These are phyloP conservation scores for Macrosiphum euphorbiae DNA, from an alignment of 2,888 invertebrate species.

Conservation along the genomic window DNA sequence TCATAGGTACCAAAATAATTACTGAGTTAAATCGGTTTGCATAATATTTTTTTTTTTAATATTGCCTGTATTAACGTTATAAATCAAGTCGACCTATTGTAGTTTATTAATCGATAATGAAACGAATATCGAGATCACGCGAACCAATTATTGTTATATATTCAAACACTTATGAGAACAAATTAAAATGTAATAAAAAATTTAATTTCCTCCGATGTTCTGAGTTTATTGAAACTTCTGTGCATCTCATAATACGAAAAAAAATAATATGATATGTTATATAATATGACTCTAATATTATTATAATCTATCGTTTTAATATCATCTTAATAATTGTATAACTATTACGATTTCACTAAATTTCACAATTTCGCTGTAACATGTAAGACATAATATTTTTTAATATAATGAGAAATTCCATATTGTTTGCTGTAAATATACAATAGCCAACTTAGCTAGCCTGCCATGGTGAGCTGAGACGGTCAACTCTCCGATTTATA, in stretches of 20 bases:
- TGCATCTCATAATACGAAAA: neutral
- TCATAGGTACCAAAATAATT: neutral
- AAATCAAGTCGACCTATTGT: neutral
- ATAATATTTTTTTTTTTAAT: neutral
- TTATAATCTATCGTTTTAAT: neutral
- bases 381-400: neutral
- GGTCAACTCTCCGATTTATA: neutral
- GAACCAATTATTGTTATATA: neutral
- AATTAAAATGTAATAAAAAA: neutral
- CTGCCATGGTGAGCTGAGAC: neutral
- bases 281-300: neutral
- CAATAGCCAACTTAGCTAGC: no score
- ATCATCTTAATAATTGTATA: neutral
- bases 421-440: neutral
- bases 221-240: neutral
- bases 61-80: no score
- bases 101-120: neutral
- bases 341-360: neutral
- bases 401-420: neutral
- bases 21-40: neutral
- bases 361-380: neutral
- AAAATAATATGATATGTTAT: no score
- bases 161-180: neutral
- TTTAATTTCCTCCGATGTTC: neutral
- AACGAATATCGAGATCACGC: neutral